Evolutionary conservation across 35 echinoderm and acorn worm species (phyloP).

Genomic region (Strongylocentrotus purpuratus): DNA sequence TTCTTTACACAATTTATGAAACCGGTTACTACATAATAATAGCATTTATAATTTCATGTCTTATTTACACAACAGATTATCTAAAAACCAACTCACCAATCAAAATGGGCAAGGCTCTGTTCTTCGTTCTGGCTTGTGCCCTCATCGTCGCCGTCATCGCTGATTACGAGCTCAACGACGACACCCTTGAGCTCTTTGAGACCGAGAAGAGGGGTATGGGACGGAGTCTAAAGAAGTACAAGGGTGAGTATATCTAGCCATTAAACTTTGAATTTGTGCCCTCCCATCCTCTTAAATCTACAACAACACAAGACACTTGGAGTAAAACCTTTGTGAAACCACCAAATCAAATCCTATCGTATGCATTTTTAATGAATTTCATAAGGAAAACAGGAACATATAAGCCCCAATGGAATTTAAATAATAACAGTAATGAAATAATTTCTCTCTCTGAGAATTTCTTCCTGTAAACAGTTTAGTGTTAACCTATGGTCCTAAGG

Average conservation of each 20-base stretch:
- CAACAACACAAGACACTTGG: too few relatives aligned
- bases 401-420: too few relatives aligned
- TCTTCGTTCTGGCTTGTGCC: constrained; percentile 28
- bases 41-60: background rate
- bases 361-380: too few relatives aligned
- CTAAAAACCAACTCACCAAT: background rate
- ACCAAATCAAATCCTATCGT: too few relatives aligned
- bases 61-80: background rate
- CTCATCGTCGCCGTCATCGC: constrained; percentile 42
- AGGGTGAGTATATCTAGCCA: background rate
- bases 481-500: too few relatives aligned
- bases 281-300: too few relatives aligned
- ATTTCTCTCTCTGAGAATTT: too few relatives aligned
- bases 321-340: too few relatives aligned
- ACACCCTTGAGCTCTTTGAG: background rate
- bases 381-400: too few relatives aligned
- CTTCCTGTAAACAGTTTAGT: too few relatives aligned
- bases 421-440: too few relatives aligned
- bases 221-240: constrained; percentile 23
- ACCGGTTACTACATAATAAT: background rate
- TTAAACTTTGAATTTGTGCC: background rate
- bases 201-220: constrained; percentile 43
- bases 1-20: background rate
- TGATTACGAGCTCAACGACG: background rate
- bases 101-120: constrained; percentile 45